A percentile compares a stretch with the other conserved stretches of the same genome.
Evolutionary conservation across 2,113 vertebrate species (phyloP).

Genomic region (Pollimyrus isidori): DNA sequence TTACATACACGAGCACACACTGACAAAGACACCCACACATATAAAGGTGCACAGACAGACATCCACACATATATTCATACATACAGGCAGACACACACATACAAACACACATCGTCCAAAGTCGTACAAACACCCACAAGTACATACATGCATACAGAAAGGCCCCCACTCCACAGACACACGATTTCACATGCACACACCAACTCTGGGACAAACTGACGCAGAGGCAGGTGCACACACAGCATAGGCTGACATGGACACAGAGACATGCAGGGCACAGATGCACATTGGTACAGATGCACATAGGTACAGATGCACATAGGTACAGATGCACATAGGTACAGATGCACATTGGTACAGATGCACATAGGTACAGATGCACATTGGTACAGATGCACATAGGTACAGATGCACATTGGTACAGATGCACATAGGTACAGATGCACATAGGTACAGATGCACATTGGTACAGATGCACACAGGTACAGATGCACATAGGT

Average conservation of each 20-base stretch:
- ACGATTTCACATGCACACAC: not conserved
- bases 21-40: not conserved
- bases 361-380: no score
- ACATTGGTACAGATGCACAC: no score
- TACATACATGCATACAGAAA: not conserved
- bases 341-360: no score
- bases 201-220: not conserved
- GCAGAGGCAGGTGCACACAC: not conserved
- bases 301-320: no score
- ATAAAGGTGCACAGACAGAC: not conserved
- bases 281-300: no score
- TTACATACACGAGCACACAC: not conserved
- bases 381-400: no score
- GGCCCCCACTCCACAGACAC: not conserved
- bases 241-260: not conserved
- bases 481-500: no score
- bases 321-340: no score
- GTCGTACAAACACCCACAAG: not conserved
- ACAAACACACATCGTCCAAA: not conserved
- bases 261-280: not conserved
- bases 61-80: not conserved
- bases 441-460: no score
- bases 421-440: no score
- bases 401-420: no score
- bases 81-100: not conserved